Conservation (phyloP, 2,113 vertebrate species). For the Fregata magnificens region DNA sequence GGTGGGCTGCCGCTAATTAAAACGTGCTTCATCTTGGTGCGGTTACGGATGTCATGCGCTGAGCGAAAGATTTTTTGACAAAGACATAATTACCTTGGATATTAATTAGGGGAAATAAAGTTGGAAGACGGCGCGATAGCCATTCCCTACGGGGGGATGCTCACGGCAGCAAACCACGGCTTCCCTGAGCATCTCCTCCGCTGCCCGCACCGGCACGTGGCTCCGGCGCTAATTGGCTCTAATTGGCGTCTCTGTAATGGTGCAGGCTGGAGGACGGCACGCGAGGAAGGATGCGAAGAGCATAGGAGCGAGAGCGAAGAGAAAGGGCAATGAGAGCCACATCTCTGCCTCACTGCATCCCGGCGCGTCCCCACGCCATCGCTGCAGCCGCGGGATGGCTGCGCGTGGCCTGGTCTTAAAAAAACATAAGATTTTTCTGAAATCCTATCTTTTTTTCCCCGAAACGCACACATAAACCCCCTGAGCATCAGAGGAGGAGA, state of each 20-base stretch:
- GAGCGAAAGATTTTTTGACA: fast-evolving
- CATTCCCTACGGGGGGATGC: not conserved
- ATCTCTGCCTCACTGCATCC: not conserved
- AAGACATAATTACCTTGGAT: not conserved
- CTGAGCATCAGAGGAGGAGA: not conserved
- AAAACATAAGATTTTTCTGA: not conserved
- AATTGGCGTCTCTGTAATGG: not conserved
- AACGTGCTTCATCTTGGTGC: fast-evolving
- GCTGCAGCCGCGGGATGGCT: not conserved
- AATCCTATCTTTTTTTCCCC: not conserved
- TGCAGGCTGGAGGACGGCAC: not conserved
- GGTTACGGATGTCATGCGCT: fast-evolving
- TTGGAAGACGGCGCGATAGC: fast-evolving
- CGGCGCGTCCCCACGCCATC: fast-evolving
- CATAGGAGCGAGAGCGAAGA: not conserved
- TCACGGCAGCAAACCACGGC: not conserved
- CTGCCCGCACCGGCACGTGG: fast-evolving
- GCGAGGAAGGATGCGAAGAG: not conserved
- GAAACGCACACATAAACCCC: not conserved
- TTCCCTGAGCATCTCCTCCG: not conserved
- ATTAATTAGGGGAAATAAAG: not conserved
- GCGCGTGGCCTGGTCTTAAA: fast-evolving
- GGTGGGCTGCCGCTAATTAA: not conserved
- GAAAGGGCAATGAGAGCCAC: fast-evolving
- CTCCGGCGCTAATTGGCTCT: not conserved